Evolutionary conservation across 23 tunicate species (phyloP), one percentile per base, ranked within the genome.

Genomic region (Clavelina lepadiformis): DNA sequence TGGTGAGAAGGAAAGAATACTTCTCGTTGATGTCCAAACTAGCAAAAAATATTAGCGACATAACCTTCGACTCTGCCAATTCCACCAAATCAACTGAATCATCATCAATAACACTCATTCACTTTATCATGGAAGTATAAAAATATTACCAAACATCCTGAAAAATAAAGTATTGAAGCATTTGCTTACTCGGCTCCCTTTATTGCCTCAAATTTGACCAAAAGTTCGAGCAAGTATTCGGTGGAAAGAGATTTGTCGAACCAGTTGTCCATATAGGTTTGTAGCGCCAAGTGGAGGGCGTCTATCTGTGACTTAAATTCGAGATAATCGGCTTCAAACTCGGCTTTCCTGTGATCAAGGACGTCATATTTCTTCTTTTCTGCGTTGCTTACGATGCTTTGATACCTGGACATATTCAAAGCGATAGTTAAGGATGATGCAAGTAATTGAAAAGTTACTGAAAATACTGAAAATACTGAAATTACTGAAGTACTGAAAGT

Each of bases 281-380:
- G 97, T 38, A 89, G 31, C 0, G 89, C 47, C 18, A 51, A 24
- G 35, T 81, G 97, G 20, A 89, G 47, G 5, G 69, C 82, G 3
- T 75, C 89, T 15, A 89, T 81, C 58, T 89, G 97, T 20, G 24
- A 23, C 57, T 69, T 75, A 71, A 89, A 89, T n/a, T 89, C 89
- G 31, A 58, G 33, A 65, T 58, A 89, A 41, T 89, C 97, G 35
- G 38, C 44, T 44, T 89, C 97, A 35, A 89, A 89, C 46, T 89
- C 97, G 0, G 85, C 83, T 29, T 89, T 89, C 6, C 97, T 60
- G 56, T 89, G 97, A 54, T 89, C 97, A 38, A 89, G 69, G 15
- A 77, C 89, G 37, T 89, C 89, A 70, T 89, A 89, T 56, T 89
- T 89, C 76, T 81, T 81, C 82, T 89, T 89, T 74, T 81, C 97